These are phyloP conservation scores for Philopedon plagiatum DNA, from an alignment of 2,888 invertebrate species.

Conservation along the genomic window DNA sequence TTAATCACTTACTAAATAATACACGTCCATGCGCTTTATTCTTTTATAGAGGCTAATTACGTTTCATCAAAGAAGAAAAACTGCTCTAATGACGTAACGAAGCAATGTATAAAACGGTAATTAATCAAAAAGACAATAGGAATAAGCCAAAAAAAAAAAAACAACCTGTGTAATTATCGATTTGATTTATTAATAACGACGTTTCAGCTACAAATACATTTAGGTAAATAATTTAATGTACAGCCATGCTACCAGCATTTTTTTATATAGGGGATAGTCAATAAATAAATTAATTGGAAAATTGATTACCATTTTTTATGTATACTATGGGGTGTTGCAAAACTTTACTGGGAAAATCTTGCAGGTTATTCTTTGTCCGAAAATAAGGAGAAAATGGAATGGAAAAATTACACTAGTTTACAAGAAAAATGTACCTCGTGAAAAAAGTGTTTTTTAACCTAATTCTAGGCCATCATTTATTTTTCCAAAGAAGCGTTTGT, in stretches of 20 bases:
- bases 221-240: conserved; percentile 20
- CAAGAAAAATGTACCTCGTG: too few species aligned
- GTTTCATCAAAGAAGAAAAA: conserved; percentile 9
- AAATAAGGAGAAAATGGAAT: too few species aligned
- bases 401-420: too few species aligned
- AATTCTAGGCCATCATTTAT: too few species aligned
- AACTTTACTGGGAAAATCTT: too few species aligned
- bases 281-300: too few species aligned
- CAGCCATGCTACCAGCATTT: conserved; percentile 15
- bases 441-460: too few species aligned
- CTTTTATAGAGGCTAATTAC: conserved; percentile 9
- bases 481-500: too few species aligned
- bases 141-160: not conserved
- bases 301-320: not conserved
- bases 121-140: conserved; percentile 28
- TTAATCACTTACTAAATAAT: conserved; percentile 23
- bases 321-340: too few species aligned
- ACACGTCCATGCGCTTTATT: conserved; percentile 9
- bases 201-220: conserved; percentile 25
- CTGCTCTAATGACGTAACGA: conserved; percentile 3
- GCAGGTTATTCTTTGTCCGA: too few species aligned
- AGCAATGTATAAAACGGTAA: not conserved
- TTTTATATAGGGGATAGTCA: not conserved
- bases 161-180: conserved; percentile 9
- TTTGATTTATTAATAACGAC: conserved; percentile 34